Conservation (phyloP, 2,797 vertebrate species). For the Danio tinwini region DNA sequence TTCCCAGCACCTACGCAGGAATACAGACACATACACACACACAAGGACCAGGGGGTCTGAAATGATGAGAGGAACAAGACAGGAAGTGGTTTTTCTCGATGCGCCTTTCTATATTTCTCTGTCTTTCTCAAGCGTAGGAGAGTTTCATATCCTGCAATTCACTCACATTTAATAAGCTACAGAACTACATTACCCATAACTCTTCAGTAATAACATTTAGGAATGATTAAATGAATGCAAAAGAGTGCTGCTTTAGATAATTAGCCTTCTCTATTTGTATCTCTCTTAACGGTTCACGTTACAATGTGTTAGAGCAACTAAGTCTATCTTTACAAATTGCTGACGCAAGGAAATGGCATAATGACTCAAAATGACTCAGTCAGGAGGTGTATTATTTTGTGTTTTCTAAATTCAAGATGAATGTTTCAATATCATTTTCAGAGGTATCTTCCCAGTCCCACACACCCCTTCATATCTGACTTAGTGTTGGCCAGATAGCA, state of each 20-base stretch:
- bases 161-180: not conserved
- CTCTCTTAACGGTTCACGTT: not conserved
- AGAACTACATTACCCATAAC: conserved; percentile 55
- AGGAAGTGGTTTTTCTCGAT: conserved; percentile 57
- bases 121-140: conserved; percentile 20
- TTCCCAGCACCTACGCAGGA: conserved; percentile 48
- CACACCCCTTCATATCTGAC: conserved; percentile 20
- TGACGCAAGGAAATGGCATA: not conserved
- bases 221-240: conserved; percentile 1
- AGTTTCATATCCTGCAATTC: conserved; percentile 38
- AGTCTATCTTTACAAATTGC: not conserved
- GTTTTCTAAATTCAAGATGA: conserved; percentile 19
- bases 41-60: conserved; percentile 29
- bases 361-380: conserved; percentile 21
- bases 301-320: not conserved
- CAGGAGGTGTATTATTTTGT: not conserved
- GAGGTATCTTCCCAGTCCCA: conserved; percentile 31
- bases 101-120: conserved; percentile 28
- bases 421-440: conserved; percentile 42
- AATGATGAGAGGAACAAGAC: conserved; percentile 48
- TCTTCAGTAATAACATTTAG: not conserved
- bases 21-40: conserved; percentile 56
- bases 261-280: not conserved
- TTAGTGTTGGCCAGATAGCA: not conserved
- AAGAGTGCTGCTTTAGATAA: not conserved